Base-by-base conservation (phyloP, 2,888 invertebrate genomes). In the Cyrtodaria siliqua region DNA sequence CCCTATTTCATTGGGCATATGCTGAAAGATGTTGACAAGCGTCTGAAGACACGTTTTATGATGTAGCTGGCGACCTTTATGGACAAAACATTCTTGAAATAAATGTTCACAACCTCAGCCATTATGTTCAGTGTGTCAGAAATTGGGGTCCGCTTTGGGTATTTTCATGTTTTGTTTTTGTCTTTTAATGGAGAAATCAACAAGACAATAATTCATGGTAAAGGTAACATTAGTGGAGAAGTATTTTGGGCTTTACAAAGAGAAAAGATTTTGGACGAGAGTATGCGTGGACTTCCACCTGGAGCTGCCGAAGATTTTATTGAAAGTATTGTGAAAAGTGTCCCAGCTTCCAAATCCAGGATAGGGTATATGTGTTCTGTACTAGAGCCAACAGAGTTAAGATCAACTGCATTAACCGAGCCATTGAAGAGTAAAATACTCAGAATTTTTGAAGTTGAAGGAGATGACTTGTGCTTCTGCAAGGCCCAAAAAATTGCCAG, bases 61-160 rank as follows among this genome's bases (percentile, higher is more conserved):
- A 57, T 27, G 38, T 79, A 57, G 74, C 74, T 50, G 44, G 71
- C 38, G 42, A 53, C 18, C 44, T 78, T 24, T 83, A 79, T 76
- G 61, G 80, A 26, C 66, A 74, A 44, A 68, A 71, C 44, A 78
- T 70, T 49, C 6, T 70, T 24, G 72, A 73, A 40, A 49, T 62
- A 8, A 82, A 79, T 67, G 67, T 82, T 40, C 82, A 71, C 56
- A 59, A 61, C 20, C 71, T 82, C 0, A 23, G 79, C 6, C 79
- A 82, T 60, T 57, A 79, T 23, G 50, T 73, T 29, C 26, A 68
- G 26, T 67, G 64, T 55, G 82, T 80, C 16, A 20, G 33, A 24
- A 59, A 82, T 42, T 26, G 74, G 18, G 79, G 83, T 26, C 83
- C 80, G 44, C 40, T 78, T 12, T 80, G 78, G 80, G 73, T 52